Evolutionary conservation across 1,140 invertebrate genomes (phyloP).

Genomic region (Drosophila sulfurigaster): DNA sequence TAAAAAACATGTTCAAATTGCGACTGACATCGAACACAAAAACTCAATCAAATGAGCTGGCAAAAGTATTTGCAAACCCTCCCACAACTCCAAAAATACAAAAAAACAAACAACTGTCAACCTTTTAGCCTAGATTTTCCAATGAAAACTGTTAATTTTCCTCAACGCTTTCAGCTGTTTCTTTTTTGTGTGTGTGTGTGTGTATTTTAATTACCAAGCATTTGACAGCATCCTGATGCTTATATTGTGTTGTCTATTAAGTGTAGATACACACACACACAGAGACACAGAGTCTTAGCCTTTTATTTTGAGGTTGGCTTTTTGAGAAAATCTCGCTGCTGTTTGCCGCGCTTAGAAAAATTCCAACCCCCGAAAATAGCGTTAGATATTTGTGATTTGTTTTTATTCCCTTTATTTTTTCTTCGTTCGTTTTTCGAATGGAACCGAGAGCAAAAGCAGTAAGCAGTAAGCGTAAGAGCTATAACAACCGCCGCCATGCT

Average conservation of each 20-base stretch:
- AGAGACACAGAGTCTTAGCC: slow-evolving; percentile 60
- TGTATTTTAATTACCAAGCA: slow-evolving; percentile 76
- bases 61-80: slow-evolving; percentile 32
- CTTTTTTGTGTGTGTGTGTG: neutral
- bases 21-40: slow-evolving; percentile 68
- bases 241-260: slow-evolving; percentile 63
- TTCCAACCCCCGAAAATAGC: slow-evolving; percentile 64
- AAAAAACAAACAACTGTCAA: neutral
- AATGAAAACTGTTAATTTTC: slow-evolving; percentile 56
- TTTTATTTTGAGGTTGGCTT: slow-evolving; percentile 50
- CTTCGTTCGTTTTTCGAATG: neutral
- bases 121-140: slow-evolving; percentile 7
- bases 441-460: slow-evolving; percentile 8
- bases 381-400: slow-evolving; percentile 72
- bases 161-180: slow-evolving; percentile 29
- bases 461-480: slow-evolving; percentile 39
- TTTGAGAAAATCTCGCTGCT: slow-evolving; percentile 38
- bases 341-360: slow-evolving; percentile 45
- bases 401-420: neutral
- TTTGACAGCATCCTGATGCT: slow-evolving; percentile 81
- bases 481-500: slow-evolving; percentile 48
- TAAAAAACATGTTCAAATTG: slow-evolving; percentile 23
- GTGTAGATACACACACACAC: slow-evolving; percentile 39
- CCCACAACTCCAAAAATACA: neutral
- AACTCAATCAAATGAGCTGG: slow-evolving; percentile 79